Evolutionary conservation across 2,113 vertebrate species (phyloP).

Genomic region (Tretioscincus oriximinensis): DNA sequence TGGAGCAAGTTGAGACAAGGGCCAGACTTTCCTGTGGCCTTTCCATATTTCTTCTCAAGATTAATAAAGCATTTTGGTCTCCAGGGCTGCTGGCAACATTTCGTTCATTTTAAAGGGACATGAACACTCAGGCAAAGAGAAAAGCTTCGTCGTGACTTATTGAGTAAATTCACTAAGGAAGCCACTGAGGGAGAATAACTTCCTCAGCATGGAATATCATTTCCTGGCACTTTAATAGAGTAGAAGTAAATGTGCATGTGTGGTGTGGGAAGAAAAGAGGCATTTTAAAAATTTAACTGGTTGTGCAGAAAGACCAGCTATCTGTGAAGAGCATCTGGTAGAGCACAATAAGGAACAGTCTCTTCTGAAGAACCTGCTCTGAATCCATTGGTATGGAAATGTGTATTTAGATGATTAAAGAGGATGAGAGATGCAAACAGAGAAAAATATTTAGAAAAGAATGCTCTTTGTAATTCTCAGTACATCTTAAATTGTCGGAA

Average conservation of each 20-base stretch:
- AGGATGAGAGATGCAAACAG: constrained; percentile 33
- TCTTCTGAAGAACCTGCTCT: constrained; percentile 35
- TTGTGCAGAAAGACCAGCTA: constrained; percentile 37
- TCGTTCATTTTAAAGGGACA: not conserved
- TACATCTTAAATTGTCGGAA: constrained; percentile 5
- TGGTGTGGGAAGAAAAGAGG: not conserved
- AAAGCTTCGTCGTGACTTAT: not conserved
- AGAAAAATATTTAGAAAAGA: constrained; percentile 22
- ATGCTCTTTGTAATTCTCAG: constrained; percentile 21
- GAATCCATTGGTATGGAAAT: constrained; percentile 56
- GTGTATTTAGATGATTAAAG: constrained; percentile 43
- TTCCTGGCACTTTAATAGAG: constrained; percentile 1
- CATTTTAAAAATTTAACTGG: not conserved
- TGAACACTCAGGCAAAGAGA: not conserved
- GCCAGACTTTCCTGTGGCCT: not conserved
- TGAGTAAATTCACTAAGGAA: constrained; percentile 5
- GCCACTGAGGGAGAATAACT: not conserved
- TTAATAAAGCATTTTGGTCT: not conserved
- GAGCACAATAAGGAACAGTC: constrained; percentile 38
- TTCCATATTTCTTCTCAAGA: not conserved
- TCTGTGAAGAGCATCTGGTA: constrained; percentile 42
- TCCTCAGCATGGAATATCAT: constrained; percentile 9
- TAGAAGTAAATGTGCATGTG: accelerated
- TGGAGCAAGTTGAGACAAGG: constrained; percentile 12
- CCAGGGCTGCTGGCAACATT: constrained; percentile 8